Base-by-base conservation (phyloP, 2,797 vertebrate genomes). In the Lateolabrax maculatus region DNA sequence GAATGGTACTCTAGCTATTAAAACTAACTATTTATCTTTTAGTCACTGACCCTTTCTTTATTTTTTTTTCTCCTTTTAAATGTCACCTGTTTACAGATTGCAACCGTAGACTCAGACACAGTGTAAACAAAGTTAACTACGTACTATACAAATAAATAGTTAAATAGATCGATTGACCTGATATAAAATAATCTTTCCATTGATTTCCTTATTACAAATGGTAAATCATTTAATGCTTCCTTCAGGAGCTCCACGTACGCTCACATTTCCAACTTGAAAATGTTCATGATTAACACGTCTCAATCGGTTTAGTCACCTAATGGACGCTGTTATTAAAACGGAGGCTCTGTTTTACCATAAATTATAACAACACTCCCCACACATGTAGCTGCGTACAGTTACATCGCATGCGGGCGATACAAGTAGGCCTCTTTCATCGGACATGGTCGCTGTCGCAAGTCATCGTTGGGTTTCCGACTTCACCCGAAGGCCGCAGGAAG, bases 401-500 rank as follows among this genome's bases (percentile, higher is more conserved):
- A 11, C 1, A 23, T n/a, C 25, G 25, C 7, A 19, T 37, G 21
- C 15, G 5, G 0, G 13, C 5, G 27, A 39, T 0, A 58, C 3
- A 63, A 7, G 12, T n/a, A n/a, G n/a, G n/a, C n/a, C n/a, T n/a
- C n/a, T n/a, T n/a, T n/a, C n/a, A n/a, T n/a, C n/a, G n/a, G n/a
- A n/a, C n/a, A n/a, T n/a, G n/a, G n/a, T n/a, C n/a, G n/a, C n/a
- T n/a, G n/a, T n/a, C n/a, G n/a, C n/a, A n/a, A n/a, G n/a, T n/a
- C n/a, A 3, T 4, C 5, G 3, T 6, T 1, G 5, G 3, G 1
- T 58, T 68, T 51, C 53, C 49, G 44, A 69, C 25, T 12, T 36
- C 6, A 25, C 62, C 0, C 4, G 27, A 72, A 80, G 21, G 48
- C 79, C 80, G n/a, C 56, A 75, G 1, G 0, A 81, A 80, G 21